Percentiles rank a stretch among this genome's conserved stretches.
Conservation (phyloP, 1,140 invertebrate genomes). For the Hirudo medicinalis region DNA sequence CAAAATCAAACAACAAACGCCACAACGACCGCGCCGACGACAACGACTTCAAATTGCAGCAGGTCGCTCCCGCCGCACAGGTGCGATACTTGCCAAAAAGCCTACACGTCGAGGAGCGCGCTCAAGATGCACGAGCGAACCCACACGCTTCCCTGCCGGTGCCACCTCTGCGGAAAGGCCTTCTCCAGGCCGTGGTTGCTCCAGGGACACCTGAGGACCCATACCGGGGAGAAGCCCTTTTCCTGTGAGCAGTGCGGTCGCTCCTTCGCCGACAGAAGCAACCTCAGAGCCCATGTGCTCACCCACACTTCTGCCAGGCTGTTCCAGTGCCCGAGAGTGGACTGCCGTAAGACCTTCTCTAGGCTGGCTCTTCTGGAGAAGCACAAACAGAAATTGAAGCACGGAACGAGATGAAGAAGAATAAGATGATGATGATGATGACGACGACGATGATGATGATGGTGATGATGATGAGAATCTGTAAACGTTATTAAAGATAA, state of each 20-base stretch:
- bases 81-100: conserved; percentile 90
- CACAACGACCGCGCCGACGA: background rate
- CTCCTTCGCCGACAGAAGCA: conserved; percentile 89
- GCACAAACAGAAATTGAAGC: conserved; percentile 60
- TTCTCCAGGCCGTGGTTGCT: conserved; percentile 91
- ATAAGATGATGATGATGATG: background rate
- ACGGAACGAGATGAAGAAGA: background rate
- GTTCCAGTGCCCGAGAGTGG: background rate
- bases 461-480: background rate
- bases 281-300: conserved; percentile 53
- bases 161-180: conserved; percentile 84
- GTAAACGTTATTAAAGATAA: background rate
- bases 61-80: conserved; percentile 57
- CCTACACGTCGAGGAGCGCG: conserved; percentile 83
- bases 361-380: conserved; percentile 86
- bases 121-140: conserved; percentile 59
- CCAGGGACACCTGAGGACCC: conserved; percentile 49
- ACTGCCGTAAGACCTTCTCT: conserved; percentile 89
- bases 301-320: background rate
- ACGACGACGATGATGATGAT: background rate
- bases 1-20: no score
- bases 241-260: conserved; percentile 82
- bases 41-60: background rate
- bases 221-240: conserved; percentile 79
- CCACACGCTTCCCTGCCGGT: conserved; percentile 71